A percentile compares a stretch with the other conserved stretches of the same genome.
These are phyloP conservation scores for Ochotona curzoniae DNA, from an alignment of 2,113 vertebrate genomes.

Conservation along the genomic window DNA sequence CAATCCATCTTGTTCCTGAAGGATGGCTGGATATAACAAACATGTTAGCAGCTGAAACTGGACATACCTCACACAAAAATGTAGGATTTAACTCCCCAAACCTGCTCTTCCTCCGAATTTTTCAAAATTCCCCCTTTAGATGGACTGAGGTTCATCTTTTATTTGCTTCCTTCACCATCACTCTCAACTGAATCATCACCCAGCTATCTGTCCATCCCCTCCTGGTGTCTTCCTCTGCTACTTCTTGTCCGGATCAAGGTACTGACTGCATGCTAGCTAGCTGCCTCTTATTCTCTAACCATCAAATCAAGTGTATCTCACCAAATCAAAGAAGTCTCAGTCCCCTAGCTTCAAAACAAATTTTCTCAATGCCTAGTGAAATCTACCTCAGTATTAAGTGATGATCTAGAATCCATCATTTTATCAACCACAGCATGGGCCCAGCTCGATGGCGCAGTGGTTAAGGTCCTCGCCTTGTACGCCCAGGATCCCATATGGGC, in stretches of 20 bases:
- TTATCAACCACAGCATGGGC: not conserved
- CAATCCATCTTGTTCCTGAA: not conserved
- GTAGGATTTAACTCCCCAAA: not conserved
- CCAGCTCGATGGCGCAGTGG: no score
- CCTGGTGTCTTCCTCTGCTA: constrained; percentile 10
- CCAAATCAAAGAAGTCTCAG: not conserved
- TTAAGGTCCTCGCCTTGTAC: no score
- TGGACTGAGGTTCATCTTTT: not conserved
- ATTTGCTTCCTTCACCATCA: not conserved
- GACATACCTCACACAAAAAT: not conserved
- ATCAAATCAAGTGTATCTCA: constrained; percentile 4
- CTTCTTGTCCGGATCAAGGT: not conserved
- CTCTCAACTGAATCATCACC: no score
- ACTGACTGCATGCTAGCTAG: not conserved
- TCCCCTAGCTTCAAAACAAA: not conserved
- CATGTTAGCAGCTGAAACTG: not conserved
- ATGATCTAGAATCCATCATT: not conserved
- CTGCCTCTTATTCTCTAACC: not conserved
- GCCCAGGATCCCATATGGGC: no score
- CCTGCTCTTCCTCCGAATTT: not conserved
- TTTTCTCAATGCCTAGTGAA: not conserved
- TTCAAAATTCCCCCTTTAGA: constrained; percentile 15
- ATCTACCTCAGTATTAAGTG: not conserved
- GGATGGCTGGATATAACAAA: not conserved
- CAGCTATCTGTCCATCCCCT: not conserved